phyloP scores from a whole-genome alignment of 2,113 vertebrate species.

The Pterophyllum scalare region DNA sequence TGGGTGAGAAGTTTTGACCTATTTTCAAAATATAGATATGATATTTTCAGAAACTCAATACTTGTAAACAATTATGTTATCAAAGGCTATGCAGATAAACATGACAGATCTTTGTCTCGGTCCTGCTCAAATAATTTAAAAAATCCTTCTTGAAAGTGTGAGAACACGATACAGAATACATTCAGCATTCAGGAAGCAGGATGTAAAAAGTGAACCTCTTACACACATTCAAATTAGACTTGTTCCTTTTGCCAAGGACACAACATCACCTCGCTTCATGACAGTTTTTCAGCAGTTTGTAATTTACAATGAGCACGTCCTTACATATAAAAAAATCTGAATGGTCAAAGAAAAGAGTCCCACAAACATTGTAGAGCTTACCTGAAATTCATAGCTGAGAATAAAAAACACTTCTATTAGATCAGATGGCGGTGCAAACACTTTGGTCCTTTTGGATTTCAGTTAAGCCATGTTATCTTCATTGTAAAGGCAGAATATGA shows the following conservation, averaged over 20 bases:
- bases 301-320: background rate
- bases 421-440: background rate
- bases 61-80: background rate
- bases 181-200: background rate
- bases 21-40: background rate
- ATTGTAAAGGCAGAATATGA: slow-evolving; percentile 7
- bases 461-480: slow-evolving; percentile 1
- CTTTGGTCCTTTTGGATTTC: background rate
- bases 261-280: background rate
- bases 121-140: background rate
- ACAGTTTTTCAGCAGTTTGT: background rate
- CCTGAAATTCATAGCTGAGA: slow-evolving; percentile 56
- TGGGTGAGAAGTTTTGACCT: background rate
- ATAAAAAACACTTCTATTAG: background rate
- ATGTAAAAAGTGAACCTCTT: background rate
- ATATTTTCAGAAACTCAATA: background rate
- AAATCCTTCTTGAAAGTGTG: background rate
- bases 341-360: background rate
- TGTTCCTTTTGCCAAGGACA: background rate
- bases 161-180: background rate
- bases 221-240: background rate
- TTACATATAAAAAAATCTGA: background rate
- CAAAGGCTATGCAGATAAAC: background rate
- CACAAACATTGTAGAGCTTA: slow-evolving; percentile 26
- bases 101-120: background rate